These are phyloP conservation scores for Tetrapedia diversipes DNA, from an alignment of 2,888 invertebrate genomes.

Conservation along the genomic window DNA sequence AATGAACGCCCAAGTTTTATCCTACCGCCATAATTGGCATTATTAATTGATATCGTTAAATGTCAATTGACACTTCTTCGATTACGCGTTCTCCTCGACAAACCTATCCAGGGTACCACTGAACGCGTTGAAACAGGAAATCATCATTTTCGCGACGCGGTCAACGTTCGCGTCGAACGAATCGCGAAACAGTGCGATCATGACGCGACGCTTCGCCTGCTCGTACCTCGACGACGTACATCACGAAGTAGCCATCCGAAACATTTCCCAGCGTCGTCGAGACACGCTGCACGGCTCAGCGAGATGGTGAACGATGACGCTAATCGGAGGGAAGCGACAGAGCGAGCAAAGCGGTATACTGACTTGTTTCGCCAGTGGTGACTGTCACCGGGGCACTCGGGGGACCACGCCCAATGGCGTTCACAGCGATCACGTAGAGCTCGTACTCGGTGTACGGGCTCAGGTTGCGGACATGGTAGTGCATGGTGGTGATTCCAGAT, in stretches of 20 bases:
- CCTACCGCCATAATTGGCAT: no score
- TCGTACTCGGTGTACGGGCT: constrained; percentile 98
- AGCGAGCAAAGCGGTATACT: constrained; percentile 75
- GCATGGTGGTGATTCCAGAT: constrained; percentile 95
- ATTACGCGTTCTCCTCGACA: no score
- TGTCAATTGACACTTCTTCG: no score
- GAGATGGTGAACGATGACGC: neutral
- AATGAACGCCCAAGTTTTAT: no score
- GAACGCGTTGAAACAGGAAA: no score
- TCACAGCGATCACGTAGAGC: constrained; percentile 97
- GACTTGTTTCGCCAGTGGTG: constrained; percentile 98
- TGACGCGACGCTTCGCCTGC: no score
- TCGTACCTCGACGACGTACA: constrained; percentile 3
- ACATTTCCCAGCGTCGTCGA: no score
- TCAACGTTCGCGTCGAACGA: constrained; percentile 18
- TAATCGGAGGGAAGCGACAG: neutral
- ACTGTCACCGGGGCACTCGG: constrained; percentile 94
- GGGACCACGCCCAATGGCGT: constrained; percentile 95
- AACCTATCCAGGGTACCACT: no score
- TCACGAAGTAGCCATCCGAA: no score
- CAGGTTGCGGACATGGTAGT: constrained; percentile 94
- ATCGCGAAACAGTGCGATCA: neutral
- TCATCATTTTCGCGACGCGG: no score
- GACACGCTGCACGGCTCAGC: no score
- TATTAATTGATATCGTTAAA: no score